Conservation (phyloP, 2,797 vertebrate species). For the Schizopygopsis pylzovi region DNA sequence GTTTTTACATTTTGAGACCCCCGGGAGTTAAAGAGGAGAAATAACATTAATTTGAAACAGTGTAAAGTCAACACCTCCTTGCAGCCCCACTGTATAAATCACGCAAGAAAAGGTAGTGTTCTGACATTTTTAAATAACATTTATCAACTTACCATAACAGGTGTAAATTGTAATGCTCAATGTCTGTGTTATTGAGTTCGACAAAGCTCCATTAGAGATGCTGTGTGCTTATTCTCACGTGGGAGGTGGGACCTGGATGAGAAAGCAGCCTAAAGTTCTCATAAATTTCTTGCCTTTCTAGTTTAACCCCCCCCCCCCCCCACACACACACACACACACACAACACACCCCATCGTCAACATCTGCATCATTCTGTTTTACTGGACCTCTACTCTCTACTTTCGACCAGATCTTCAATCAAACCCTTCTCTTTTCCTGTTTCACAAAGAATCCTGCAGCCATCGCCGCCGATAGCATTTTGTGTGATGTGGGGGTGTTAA, state of each 20-base stretch:
- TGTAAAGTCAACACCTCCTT: slow-evolving; percentile 37
- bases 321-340: too few relatives aligned
- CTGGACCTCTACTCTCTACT: background rate
- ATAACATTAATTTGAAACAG: slow-evolving; percentile 34
- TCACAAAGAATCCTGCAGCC: slow-evolving; percentile 13
- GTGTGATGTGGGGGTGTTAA: slow-evolving; percentile 72
- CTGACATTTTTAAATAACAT: slow-evolving; percentile 52
- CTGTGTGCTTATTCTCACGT: slow-evolving; percentile 11
- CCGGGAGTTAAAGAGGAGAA: slow-evolving; percentile 34
- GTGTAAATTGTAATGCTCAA: slow-evolving; percentile 50
- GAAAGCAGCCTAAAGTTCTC: background rate
- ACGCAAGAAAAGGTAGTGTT: slow-evolving; percentile 50
- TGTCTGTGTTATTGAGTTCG: slow-evolving; percentile 33
- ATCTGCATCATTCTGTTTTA: background rate
- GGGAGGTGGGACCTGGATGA: slow-evolving; percentile 12
- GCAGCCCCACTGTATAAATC: slow-evolving; percentile 43
- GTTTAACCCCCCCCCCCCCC: too few relatives aligned
- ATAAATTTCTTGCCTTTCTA: background rate
- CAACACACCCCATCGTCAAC: background rate
- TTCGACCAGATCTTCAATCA: slow-evolving; percentile 1
- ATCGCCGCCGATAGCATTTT: slow-evolving; percentile 65
- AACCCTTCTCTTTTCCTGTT: background rate
- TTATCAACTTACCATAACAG: slow-evolving; percentile 60
- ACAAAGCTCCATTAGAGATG: slow-evolving; percentile 27
- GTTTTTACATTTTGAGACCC: slow-evolving; percentile 16